Evolutionary conservation across 2,113 vertebrate species (phyloP), one percentile per base, ranked within the genome.

Genomic region (Myanophis thanlyinensis): DNA sequence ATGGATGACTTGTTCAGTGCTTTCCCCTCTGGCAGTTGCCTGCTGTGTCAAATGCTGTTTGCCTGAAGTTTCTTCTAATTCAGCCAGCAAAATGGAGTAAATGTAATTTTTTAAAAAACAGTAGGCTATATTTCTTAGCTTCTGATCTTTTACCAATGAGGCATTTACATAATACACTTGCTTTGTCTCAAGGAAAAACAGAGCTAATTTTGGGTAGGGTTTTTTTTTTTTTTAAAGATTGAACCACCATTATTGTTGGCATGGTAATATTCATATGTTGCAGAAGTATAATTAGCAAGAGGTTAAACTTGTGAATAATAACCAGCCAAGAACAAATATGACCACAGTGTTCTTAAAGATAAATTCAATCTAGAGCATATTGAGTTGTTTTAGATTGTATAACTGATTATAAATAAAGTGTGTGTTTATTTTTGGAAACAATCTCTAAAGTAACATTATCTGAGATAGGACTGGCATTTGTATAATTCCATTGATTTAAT

Each of bases 61-160:
- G 93, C 95, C 95, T 95, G 89, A 95, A 30, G 44, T 89, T 94
- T 96, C 90, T 94, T 96, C 90, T 92, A 92, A 97, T 98, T 98
- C 96, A 97, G 94, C 95, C 1, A 0, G 88, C 95, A 96, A 98
- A 98, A 97, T 97, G 96, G 95, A 95, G 95, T 97, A 97, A 94
- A 93, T 93, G 88, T 96, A 96, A 97, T 96, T 94, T 52, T n/a
- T 54, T 54, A 94, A 96, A n/a, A 95, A 88, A 6, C 95, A 95
- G 95, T 96, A 96, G 92, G 89, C 96, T 94, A 93, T 90, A 95
- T 96, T 62, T 95, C 91, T 47, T 27, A 20, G 12, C 40, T 88
- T 53, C 67, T 85, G 84, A 89, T 23, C 48, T 9, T 85, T 85
- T 56, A 52, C 47, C 44, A 90, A n/a, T 2, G 1, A 25, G 53